Evolutionary conservation across 2,888 invertebrate genomes (phyloP), one percentile per base, ranked within the genome.

Genomic region (Leucozona laternaria): DNA sequence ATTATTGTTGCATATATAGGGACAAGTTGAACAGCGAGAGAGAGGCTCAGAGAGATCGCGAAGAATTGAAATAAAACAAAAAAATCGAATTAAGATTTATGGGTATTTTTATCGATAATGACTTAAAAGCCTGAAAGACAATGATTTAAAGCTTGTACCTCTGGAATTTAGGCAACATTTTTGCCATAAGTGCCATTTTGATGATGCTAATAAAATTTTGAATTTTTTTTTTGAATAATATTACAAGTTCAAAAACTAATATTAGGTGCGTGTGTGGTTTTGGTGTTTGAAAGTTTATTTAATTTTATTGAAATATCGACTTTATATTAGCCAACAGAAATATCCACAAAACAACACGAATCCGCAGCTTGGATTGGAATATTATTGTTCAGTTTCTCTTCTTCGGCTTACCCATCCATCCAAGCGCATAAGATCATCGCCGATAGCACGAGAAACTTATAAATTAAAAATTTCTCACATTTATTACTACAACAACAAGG

Each of bases 41-140:
- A 25, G 62, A 64, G 53, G 57, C 28, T 13, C 25, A 11, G 4
- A 60, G 10, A 40, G 37, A 40, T 83, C 79, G 22, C 40, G 73
- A 40, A 48, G 45, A 25, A 37, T 72, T 20, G 8, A 20, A 43
- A 4, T 71, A 34, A 20, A 71, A 15, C n/a, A 60, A 80, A 72
- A 53, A 50, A 66, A 57, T 55, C 78, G 81, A 79, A 66, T 34
- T 34, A 58, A 86, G 91, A 92, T 92, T 92, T 92, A 92, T 92
- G 91, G 90, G 90, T 89, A 91, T 91, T 90, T 92, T 91, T 91
- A 92, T 91, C 91, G 92, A 91, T 92, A 92, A 91, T 91, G 92
- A 92, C 91, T 91, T 92, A 91, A 91, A 91, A 92, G 91, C 92
- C 91, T 91, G 90, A 90, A 91, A 91, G 90, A 91, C 91, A 92